These are phyloP conservation scores for Nettapus auritus DNA, from an alignment of 2,113 vertebrate species.

Conservation along the genomic window DNA sequence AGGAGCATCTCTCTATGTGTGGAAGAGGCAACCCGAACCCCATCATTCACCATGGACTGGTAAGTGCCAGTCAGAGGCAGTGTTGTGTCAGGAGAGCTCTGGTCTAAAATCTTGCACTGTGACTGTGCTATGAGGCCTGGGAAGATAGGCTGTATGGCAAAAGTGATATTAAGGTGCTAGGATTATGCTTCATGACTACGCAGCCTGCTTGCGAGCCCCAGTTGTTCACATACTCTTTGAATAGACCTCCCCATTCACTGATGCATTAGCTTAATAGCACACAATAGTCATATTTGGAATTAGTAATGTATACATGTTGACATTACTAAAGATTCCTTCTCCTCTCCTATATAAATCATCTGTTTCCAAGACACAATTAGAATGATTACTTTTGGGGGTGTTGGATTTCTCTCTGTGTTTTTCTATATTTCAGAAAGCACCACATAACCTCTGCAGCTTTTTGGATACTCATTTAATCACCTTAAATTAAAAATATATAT, in stretches of 20 bases:
- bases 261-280: not conserved
- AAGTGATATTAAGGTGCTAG: not conserved
- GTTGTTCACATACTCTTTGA: not conserved
- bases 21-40: not conserved
- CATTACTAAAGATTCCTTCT: not conserved
- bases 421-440: not conserved
- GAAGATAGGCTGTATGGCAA: not conserved
- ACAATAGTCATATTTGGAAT: not conserved
- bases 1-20: not conserved
- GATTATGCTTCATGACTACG: not conserved
- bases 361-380: not conserved
- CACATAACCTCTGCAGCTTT: not conserved
- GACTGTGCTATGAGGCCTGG: fast-evolving
- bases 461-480: not conserved
- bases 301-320: not conserved
- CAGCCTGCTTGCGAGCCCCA: not conserved
- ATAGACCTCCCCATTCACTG: not conserved
- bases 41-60: not conserved
- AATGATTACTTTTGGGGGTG: not conserved
- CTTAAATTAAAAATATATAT: not conserved
- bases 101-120: fast-evolving
- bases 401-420: not conserved
- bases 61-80: not conserved
- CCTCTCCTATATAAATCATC: not conserved
- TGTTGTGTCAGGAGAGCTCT: too few species aligned